Evolutionary conservation across 2,888 invertebrate species (phyloP).

Genomic region (Serrognathus titanus): DNA sequence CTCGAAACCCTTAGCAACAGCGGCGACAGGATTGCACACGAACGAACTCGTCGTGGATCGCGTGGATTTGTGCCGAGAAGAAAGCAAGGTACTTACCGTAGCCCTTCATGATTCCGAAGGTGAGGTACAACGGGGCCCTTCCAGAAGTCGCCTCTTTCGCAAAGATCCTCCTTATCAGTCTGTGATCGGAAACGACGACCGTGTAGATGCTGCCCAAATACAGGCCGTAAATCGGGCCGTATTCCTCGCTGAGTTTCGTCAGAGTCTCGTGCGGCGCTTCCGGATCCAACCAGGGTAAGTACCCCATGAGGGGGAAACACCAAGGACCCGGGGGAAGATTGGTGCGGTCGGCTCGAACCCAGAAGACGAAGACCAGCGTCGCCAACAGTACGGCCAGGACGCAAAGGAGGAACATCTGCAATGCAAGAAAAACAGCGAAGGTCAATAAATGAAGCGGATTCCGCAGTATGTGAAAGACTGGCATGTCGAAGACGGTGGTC

Average conservation of each 20-base stretch:
- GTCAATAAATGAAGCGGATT: too few species aligned
- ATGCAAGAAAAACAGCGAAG: too few species aligned
- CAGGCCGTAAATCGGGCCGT: slow-evolving; percentile 72
- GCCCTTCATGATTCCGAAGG: slow-evolving; percentile 84
- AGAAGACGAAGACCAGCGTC: too few species aligned
- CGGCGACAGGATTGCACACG: too few species aligned
- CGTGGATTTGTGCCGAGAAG: too few species aligned
- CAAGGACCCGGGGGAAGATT: slow-evolving; percentile 72
- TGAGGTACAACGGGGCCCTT: slow-evolving; percentile 76
- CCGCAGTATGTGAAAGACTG: too few species aligned
- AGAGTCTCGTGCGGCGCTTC: slow-evolving; percentile 69
- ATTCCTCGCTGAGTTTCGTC: slow-evolving; percentile 61
- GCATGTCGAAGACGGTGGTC: too few species aligned
- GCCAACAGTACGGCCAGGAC: too few species aligned
- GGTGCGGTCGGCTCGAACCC: too few species aligned
- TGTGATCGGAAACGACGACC: slow-evolving; percentile 74
- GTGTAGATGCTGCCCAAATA: slow-evolving; percentile 72
- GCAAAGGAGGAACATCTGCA: too few species aligned
- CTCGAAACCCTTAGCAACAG: too few species aligned
- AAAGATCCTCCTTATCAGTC: slow-evolving; percentile 68
- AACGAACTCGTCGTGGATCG: too few species aligned
- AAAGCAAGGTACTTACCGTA: slow-evolving; percentile 61
- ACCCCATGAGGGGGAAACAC: slow-evolving; percentile 76
- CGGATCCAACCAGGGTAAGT: slow-evolving; percentile 69
- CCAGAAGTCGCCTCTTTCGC: slow-evolving; percentile 70